phyloP scores from a whole-genome alignment of 2,888 invertebrate genomes.

The Altica lythri region DNA sequence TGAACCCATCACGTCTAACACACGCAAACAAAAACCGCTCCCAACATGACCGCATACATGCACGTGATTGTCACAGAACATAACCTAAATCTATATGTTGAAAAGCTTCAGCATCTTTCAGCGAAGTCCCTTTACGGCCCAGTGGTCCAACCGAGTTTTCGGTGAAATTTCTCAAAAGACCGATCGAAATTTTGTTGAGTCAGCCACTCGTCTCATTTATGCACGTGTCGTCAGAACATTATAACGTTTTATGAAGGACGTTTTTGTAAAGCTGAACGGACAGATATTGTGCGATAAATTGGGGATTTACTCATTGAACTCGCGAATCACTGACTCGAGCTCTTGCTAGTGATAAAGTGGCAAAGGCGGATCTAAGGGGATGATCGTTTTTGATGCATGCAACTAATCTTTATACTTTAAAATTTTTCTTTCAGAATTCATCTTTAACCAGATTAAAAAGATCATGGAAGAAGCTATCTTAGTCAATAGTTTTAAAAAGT shows the following conservation, averaged over 20 bases:
- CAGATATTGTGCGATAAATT: conserved; percentile 45
- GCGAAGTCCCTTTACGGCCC: conserved; percentile 45
- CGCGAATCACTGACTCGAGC: conserved; percentile 12
- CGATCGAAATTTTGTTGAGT: conserved; percentile 25
- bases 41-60: conserved; percentile 26
- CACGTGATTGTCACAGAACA: conserved; percentile 43
- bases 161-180: conserved; percentile 17
- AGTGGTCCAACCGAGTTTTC: conserved; percentile 37
- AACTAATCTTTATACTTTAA: too few relatives aligned
- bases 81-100: conserved; percentile 50
- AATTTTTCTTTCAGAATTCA: too few relatives aligned
- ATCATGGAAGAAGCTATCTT: too few relatives aligned
- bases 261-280: conserved; percentile 45
- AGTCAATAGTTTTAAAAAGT: too few relatives aligned
- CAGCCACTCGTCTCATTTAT: conserved; percentile 33
- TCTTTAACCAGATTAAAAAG: too few relatives aligned
- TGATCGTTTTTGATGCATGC: not conserved
- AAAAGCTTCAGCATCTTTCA: conserved; percentile 47
- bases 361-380: conserved; percentile 1
- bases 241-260: conserved; percentile 49
- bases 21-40: conserved; percentile 23
- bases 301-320: conserved; percentile 41
- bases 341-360: conserved; percentile 13
- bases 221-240: conserved; percentile 45
- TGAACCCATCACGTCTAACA: conserved; percentile 8